Evolutionary conservation across 2,888 invertebrate genomes (phyloP).

Genomic region (Dryomyza anilis): DNA sequence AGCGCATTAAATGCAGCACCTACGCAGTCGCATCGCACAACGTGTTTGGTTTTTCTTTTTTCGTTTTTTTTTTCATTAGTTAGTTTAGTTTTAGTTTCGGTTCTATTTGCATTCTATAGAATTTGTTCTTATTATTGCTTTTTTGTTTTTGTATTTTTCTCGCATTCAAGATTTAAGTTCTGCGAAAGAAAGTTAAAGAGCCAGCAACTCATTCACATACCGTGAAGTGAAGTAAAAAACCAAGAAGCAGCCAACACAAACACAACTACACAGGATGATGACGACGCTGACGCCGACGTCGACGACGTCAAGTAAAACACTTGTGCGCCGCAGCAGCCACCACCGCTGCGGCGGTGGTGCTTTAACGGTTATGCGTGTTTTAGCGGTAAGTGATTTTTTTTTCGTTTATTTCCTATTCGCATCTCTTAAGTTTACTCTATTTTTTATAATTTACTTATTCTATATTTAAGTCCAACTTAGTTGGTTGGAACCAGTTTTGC

Average conservation of each 20-base stretch:
- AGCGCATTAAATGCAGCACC: neutral
- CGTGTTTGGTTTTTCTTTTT: too few species aligned
- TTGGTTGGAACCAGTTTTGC: too few species aligned
- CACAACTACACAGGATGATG: neutral
- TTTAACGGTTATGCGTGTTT: conserved; percentile 52
- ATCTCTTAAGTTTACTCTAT: too few species aligned
- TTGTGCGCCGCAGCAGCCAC: conserved; percentile 32
- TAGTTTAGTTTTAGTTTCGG: too few species aligned
- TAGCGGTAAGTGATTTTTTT: conserved; percentile 48
- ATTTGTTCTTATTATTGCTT: too few species aligned
- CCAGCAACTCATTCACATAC: conserved; percentile 2
- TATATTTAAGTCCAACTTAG: too few species aligned
- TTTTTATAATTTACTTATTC: too few species aligned
- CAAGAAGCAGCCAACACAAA: conserved; percentile 2
- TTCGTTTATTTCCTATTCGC: too few species aligned
- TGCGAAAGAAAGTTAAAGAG: conserved; percentile 18
- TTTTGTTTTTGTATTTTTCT: conserved; percentile 42
- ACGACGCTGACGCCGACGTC: neutral
- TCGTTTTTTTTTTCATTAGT: too few species aligned
- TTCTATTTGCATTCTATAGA: too few species aligned
- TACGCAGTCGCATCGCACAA: neutral
- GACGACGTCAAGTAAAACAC: conserved; percentile 13
- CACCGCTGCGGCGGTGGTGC: conserved; percentile 47
- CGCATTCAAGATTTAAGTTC: conserved; percentile 35
- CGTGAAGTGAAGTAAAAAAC: neutral